Base-by-base conservation (phyloP, 2,113 vertebrate genomes). In the Microcebus tavaratra region DNA sequence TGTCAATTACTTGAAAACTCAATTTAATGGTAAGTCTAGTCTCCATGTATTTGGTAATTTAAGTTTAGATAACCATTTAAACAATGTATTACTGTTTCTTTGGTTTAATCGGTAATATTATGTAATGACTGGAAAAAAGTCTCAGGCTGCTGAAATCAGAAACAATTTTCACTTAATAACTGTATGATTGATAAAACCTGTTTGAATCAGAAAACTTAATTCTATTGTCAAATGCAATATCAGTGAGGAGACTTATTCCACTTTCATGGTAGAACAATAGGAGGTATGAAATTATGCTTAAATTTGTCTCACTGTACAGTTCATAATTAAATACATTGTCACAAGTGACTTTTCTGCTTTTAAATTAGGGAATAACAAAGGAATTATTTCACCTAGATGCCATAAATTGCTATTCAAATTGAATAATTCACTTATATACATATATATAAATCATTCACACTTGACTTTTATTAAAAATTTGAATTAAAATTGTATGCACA, bases 131-230 rank as follows among this genome's bases (percentile, higher is more conserved):
- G 6, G n/a, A 59, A 42, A 87, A 84, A 91, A 63, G 17, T 76
- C 36, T 84, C 12, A 63, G 29, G 31, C 6, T 89, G 4, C 27
- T 93, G 67, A 89, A 89, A 95, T 88, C 61, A 85, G 72, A 86
- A 96, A 89, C 10, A 61, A 13, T 76, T 89, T 90, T 94, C 27
- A 88, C 83, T 93, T 93, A 89, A 65, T 82, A 61, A 81, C 39
- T 75, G 14, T 42, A 34, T 78, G 79, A 91, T 88, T 93, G 93
- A 92, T 82, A 93, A 93, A 97, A 50, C 14, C 39, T 72, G 2
- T 75, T 97, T 94, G 85, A 94, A 94, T 91, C 4, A 94, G 67
- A 97, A 93, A 92, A 90, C 10, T 57, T 79, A 95, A 92, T 95
- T 95, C 59, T 67, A 20, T 59, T 80, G 34, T 85, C 39, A 91